Base-by-base conservation (phyloP, 2,797 vertebrate genomes). In the Neoniphon sammara region DNA sequence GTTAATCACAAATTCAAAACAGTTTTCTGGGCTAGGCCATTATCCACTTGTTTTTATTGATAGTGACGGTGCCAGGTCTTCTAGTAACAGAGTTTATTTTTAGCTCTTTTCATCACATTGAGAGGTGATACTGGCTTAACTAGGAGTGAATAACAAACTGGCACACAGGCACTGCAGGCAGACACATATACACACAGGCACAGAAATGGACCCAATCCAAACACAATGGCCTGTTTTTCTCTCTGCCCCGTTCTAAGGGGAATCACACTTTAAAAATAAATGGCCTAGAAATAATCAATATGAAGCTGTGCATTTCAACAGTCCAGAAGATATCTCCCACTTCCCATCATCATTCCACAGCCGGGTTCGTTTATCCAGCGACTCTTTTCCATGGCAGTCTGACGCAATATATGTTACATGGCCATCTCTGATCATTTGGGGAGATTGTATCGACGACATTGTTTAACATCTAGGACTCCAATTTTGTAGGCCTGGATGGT, bases 241-340 rank as follows among this genome's bases (percentile, higher is more conserved):
- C 79, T 61, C 52, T 47, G 39, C 73, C 54, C 54, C 58, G 4
- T 82, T 87, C 83, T 70, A 59, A 78, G 5, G 77, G 70, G 87
- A 89, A 78, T 73, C 11, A 12, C 66, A 46, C 71, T 86, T 90
- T 78, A 89, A 90, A 91, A 91, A 91, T 91, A 91, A 84, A 85
- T 73, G 84, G 52, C 86, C 85, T 79, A 77, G 81, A 91, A 92
- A 88, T 86, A 83, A 91, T 90, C 90, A 87, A 89, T 90, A 87
- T 10, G 25, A 81, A 68, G 78, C 77, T 49, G 30, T 25, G 56
- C 12, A 5, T 85, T 79, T 80, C 47, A 87, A 79, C 87, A 85
- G 72, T 78, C 76, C 59, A 75, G 67, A 85, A 82, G 54, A 76
- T 71, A 53, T 67, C 65, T 42, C 15, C 21, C 34, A 62, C 77